Evolutionary conservation across 2,113 vertebrate species (phyloP).

Genomic region (Prolemur simus): DNA sequence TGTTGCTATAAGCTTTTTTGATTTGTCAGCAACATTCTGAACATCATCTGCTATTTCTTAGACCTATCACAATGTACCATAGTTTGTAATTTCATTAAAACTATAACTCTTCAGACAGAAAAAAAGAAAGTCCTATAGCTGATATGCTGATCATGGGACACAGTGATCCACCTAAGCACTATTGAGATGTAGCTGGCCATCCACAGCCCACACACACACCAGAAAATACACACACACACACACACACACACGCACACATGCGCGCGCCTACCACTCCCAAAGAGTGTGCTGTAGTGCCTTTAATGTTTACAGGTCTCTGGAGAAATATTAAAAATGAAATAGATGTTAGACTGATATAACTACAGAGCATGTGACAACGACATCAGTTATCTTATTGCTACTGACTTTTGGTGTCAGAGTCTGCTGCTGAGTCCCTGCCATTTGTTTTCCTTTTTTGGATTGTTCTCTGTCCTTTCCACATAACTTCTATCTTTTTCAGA

Average conservation of each 20-base stretch:
- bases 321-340: constrained; percentile 16
- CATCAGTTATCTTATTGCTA: neutral
- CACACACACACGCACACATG: neutral
- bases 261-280: neutral
- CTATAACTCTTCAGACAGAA: neutral
- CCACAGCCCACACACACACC: no score
- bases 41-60: constrained; percentile 17
- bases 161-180: neutral
- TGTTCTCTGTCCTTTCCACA: neutral
- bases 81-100: constrained; percentile 18
- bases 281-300: neutral
- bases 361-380: neutral
- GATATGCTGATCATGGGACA: neutral
- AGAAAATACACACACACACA: neutral
- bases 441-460: neutral
- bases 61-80: neutral
- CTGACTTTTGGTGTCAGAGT: neutral
- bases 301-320: neutral
- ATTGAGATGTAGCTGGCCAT: neutral
- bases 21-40: neutral
- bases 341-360: neutral
- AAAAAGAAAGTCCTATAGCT: neutral
- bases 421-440: neutral
- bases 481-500: neutral
- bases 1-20: neutral